Evolutionary conservation across 2,113 vertebrate genomes (phyloP).

Genomic region (Bubo bubo): DNA sequence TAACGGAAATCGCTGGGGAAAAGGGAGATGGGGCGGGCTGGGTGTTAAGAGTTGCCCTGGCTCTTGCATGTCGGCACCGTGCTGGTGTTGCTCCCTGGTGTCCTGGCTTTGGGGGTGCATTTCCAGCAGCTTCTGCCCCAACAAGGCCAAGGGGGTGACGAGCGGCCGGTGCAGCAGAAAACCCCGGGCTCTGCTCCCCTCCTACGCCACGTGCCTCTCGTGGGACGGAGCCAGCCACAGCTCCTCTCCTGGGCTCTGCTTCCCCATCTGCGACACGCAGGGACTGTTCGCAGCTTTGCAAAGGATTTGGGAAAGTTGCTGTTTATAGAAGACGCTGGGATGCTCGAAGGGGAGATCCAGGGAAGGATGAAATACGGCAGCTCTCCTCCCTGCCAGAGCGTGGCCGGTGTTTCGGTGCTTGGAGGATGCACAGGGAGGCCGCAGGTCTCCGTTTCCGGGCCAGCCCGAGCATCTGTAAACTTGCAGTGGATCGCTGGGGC

Average conservation of each 20-base stretch:
- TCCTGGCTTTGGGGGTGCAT: background rate
- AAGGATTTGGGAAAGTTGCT: background rate
- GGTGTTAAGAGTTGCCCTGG: fast-evolving
- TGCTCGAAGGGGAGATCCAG: background rate
- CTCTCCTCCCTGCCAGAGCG: background rate
- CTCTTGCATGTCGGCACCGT: fast-evolving
- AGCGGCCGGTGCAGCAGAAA: fast-evolving
- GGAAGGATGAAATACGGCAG: background rate
- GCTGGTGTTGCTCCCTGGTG: background rate
- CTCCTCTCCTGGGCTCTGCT: background rate
- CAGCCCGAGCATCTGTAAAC: background rate
- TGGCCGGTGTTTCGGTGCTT: fast-evolving
- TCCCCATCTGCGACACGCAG: background rate
- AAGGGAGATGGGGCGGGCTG: background rate
- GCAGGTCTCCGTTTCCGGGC: background rate
- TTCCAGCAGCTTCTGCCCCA: background rate
- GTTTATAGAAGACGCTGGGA: background rate
- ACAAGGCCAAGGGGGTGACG: fast-evolving
- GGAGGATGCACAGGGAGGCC: background rate
- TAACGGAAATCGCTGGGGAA: background rate
- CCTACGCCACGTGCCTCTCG: background rate
- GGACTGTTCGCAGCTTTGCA: background rate
- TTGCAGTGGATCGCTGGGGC: fast-evolving
- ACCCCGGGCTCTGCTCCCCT: background rate
- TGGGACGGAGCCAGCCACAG: background rate